These are phyloP conservation scores for Bruchidius siliquastri DNA, from an alignment of 2,888 invertebrate genomes.

Conservation along the genomic window DNA sequence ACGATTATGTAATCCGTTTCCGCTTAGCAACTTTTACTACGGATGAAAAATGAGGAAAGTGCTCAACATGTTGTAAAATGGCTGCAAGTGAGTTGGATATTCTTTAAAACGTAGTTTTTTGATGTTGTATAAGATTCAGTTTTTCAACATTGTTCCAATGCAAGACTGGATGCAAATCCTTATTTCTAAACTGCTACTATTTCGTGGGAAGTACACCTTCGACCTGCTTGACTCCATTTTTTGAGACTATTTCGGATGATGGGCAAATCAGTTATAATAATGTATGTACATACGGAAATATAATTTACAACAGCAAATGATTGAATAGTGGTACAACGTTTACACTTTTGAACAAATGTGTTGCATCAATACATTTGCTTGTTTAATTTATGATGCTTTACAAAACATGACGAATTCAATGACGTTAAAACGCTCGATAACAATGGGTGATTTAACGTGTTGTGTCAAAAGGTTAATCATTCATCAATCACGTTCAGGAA, in stretches of 20 bases:
- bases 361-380: neutral
- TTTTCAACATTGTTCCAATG: too few species aligned
- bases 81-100: too few species aligned
- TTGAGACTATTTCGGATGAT: neutral
- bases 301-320: neutral
- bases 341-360: neutral
- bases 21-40: too few species aligned
- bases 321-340: neutral
- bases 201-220: too few species aligned
- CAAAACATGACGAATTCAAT: neutral
- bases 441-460: neutral
- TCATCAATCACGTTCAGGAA: neutral
- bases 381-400: neutral
- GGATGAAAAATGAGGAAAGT: too few species aligned
- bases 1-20: too few species aligned
- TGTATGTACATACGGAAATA: neutral
- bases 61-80: too few species aligned
- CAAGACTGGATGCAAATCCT: too few species aligned
- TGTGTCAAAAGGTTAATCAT: neutral
- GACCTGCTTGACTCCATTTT: too few species aligned
- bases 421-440: neutral
- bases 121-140: too few species aligned
- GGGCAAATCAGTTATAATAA: neutral
- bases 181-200: too few species aligned
- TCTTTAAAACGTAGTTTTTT: too few species aligned